Conservation (phyloP, 2,888 invertebrate genomes). For the Caradrina clavipalpis region DNA sequence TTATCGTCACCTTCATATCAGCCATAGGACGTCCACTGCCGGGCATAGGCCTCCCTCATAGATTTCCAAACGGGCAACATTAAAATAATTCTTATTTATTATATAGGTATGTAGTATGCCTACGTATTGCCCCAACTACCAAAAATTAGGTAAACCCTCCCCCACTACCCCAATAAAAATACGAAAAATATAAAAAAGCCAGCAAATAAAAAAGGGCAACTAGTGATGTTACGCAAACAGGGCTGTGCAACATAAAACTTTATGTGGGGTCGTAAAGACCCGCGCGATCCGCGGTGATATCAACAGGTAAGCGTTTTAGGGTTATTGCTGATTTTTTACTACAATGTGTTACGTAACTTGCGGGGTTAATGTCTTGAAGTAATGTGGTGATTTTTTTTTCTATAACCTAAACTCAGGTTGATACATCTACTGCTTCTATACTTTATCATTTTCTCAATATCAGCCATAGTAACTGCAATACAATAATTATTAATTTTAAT, state of each 20-base stretch:
- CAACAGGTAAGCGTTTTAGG: slow-evolving; percentile 77
- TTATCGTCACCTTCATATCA: too few species aligned
- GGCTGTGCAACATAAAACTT: slow-evolving; percentile 74
- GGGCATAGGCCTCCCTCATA: too few species aligned
- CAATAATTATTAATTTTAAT: too few species aligned
- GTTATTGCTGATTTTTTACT: slow-evolving; percentile 71
- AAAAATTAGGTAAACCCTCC: slow-evolving; percentile 23
- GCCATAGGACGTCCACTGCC: too few species aligned
- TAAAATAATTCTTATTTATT: background rate
- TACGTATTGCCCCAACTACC: background rate
- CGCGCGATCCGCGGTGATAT: slow-evolving; percentile 66
- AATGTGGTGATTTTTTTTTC: slow-evolving; percentile 34
- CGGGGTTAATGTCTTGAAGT: slow-evolving; percentile 48
- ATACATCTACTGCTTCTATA: too few species aligned
- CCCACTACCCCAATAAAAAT: slow-evolving; percentile 49
- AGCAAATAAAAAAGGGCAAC: slow-evolving; percentile 65
- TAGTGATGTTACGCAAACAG: slow-evolving; percentile 67
- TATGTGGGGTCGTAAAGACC: slow-evolving; percentile 74
- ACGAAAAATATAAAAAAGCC: slow-evolving; percentile 63
- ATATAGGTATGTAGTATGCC: too few species aligned
- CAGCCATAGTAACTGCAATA: too few species aligned
- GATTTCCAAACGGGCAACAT: too few species aligned
- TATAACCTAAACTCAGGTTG: background rate
- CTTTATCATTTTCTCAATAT: too few species aligned
- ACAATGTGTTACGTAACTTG: slow-evolving; percentile 56